These are phyloP conservation scores for Anagyrus pseudococci DNA, from an alignment of 2,888 invertebrate genomes.

Conservation along the genomic window DNA sequence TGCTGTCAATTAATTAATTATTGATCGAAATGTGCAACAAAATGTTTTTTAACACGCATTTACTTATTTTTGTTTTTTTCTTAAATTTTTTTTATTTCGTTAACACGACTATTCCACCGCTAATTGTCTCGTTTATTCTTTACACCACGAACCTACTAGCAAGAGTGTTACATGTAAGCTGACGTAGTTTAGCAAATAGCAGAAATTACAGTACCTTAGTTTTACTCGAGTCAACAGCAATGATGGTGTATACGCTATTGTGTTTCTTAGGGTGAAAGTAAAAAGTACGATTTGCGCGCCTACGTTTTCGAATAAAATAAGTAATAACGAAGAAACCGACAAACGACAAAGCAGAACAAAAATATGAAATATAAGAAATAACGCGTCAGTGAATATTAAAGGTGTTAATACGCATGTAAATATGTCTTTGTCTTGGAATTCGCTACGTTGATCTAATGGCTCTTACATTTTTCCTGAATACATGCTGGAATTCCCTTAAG, in stretches of 20 bases:
- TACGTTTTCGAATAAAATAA: slow-evolving; percentile 19
- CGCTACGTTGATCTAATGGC: slow-evolving; percentile 36
- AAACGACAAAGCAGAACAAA: slow-evolving; percentile 27
- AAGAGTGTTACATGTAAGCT: slow-evolving; percentile 33
- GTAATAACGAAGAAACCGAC: slow-evolving; percentile 13
- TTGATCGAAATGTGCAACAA: slow-evolving; percentile 30
- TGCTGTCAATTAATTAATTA: slow-evolving; percentile 31
- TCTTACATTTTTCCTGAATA: slow-evolving; percentile 32
- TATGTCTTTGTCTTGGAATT: slow-evolving; percentile 28
- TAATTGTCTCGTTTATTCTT: slow-evolving; percentile 38
- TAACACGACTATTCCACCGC: slow-evolving; percentile 33
- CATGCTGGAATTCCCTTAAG: slow-evolving; percentile 29
- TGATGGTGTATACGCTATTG: slow-evolving; percentile 23
- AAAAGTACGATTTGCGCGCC: slow-evolving; percentile 19
- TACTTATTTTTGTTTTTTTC: slow-evolving; percentile 5
- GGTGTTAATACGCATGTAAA: slow-evolving; percentile 18
- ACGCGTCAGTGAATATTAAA: slow-evolving; percentile 15
- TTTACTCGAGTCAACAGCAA: slow-evolving; percentile 24
- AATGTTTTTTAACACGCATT: neutral
- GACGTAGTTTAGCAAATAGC: slow-evolving; percentile 36
- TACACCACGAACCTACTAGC: slow-evolving; percentile 36
- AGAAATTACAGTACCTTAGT: slow-evolving; percentile 38
- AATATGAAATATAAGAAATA: slow-evolving; percentile 14
- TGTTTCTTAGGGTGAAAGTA: slow-evolving; percentile 15
- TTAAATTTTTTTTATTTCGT: slow-evolving; percentile 9